Conservation (phyloP, 2,888 invertebrate species). For the Oligia latruncula region DNA sequence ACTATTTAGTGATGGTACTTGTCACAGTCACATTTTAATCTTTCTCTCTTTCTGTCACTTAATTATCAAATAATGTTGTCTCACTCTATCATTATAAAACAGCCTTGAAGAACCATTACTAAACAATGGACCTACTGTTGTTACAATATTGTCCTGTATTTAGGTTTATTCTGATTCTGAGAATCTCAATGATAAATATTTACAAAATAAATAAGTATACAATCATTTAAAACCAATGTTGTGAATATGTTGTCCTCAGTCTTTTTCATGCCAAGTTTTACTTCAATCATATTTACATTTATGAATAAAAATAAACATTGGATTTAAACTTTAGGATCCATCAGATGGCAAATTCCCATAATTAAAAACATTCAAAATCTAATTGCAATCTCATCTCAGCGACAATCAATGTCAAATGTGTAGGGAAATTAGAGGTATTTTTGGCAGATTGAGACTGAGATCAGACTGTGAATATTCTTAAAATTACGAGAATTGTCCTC, state of each 20-base stretch:
- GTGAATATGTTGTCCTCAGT: conserved; percentile 32
- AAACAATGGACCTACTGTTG: conserved; percentile 3
- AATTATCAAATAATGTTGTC: neutral
- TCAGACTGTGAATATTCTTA: neutral
- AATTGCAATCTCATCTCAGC: neutral
- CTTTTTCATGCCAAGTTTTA: conserved; percentile 22
- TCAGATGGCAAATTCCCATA: neutral
- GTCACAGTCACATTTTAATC: neutral
- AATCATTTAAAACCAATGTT: neutral
- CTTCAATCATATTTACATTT: conserved; percentile 30
- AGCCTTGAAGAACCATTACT: neutral
- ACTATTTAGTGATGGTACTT: conserved; percentile 14
- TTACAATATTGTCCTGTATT: neutral
- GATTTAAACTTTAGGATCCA: conserved; percentile 28
- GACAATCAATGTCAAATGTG: neutral
- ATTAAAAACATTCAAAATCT: neutral
- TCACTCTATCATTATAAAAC: neutral
- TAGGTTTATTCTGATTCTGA: conserved; percentile 3
- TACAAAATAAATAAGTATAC: conserved; percentile 7
- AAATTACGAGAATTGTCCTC: neutral
- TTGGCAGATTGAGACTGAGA: neutral
- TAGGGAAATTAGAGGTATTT: neutral
- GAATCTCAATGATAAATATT: conserved; percentile 16
- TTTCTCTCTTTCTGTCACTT: conserved; percentile 7
- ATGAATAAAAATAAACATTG: conserved; percentile 8